Evolutionary conservation across 2,888 invertebrate species (phyloP), one percentile per base, ranked within the genome.

Genomic region (Pachycephus smyrnensis): DNA sequence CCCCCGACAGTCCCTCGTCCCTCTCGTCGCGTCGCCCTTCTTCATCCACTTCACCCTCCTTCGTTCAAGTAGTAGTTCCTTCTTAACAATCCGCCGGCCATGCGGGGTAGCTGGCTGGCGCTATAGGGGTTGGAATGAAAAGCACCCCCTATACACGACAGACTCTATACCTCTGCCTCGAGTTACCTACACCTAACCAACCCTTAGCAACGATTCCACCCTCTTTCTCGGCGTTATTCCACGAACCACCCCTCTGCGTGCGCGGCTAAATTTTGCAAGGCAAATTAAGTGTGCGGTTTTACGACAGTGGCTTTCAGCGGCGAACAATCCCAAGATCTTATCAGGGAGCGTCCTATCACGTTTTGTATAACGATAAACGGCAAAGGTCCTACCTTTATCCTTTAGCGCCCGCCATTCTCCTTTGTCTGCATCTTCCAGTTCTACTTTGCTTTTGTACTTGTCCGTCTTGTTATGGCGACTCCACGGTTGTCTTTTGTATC

Each of bases 271-370:
- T 90, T 90, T 90, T 90, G 90, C 90, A 90, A 90, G 89, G 90
- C 90, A 90, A 90, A 90, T 90, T 90, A 90, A 91, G 90, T 90
- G 90, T 89, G 90, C 88, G 90, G 90, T 90, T 90, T 90, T 90
- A 89, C 90, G 90, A 89, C 89, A 86, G 87, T 85, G 88, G 89
- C 86, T 87, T 85, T 87, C 86, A 84, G 12, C 71, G 71, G 12
- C 23, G 55, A 23, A 23, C 55, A 23, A 55, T 86, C 79, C 83
- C 85, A 82, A 81, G 85, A 85, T 80, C 55, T 55, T 55, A 55
- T 55, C 55, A 55, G 55, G 55, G 55, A 55, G 23, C 23, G 23
- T 55, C 55, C 55, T 55, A 6, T 55, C 55, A 2, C 55, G 55
- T 55, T 55, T 23, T 55, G 55, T 1, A 23, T 55, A 55, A 55